Base-by-base conservation (phyloP, 2,888 invertebrate species). In the Thera obeliscata region DNA sequence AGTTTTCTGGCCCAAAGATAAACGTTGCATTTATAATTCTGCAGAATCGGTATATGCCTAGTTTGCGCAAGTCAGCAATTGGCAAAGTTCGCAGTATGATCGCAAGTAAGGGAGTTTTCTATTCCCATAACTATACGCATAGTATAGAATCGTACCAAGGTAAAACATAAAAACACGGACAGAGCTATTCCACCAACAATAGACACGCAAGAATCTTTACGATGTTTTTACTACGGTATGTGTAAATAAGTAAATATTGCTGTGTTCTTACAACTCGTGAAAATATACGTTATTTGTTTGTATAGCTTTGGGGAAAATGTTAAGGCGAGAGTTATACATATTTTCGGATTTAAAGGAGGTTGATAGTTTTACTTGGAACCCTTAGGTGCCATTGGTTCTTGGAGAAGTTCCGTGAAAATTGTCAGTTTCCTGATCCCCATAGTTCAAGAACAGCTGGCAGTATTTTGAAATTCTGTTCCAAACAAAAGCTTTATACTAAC, bases 121-220 rank as follows among this genome's bases (percentile, higher is more conserved):
- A 33, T 52, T 33, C 8, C 52, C 52, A 52, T 52, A 52, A 52
- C 69, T 56, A 57, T 61, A 61, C 72, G 59, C 72, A 73, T 69
- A 75, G 72, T 54, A 75, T 70, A 56, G 71, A 70, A 74, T 73
- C 74, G 74, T 81, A 81, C 33, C 33, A 9, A 52, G 74, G 70
- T 76, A 76, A 75, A 74, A 78, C 76, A 80, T 80, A 82, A 85
- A 85, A 84, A 85, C 79, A 76, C 74, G 64, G 71, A 71, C 76
- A 70, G 61, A 70, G 75, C 74, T 74, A 77, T 81, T 79, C 76
- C 73, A 75, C 78, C 73, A 78, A 84, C 83, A 84, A 84, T 83
- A 77, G 82, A 81, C 80, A 81, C 79, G 81, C 80, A 73, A 79
- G 75, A 80, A 80, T 79, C 76, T 87, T 86, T 87, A 86, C 82